These are phyloP conservation scores for Steinernema carpocapsae DNA, from an alignment of 2,888 invertebrate species.

Conservation along the genomic window DNA sequence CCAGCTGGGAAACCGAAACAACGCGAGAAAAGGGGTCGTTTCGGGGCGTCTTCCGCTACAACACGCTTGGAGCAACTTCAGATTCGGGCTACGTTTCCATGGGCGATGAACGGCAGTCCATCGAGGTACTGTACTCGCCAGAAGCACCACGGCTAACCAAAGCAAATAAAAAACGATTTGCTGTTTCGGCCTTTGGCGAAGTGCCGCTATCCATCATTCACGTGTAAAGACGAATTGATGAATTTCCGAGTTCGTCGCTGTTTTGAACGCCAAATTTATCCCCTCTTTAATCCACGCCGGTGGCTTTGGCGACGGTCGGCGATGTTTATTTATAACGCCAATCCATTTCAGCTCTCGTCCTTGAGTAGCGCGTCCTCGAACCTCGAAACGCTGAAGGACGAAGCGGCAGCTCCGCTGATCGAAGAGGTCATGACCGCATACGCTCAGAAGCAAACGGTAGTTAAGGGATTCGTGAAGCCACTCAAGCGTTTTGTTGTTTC, in stretches of 20 bases:
- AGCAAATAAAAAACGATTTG: background rate
- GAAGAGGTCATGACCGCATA: slow-evolving; percentile 25
- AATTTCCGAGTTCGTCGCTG: background rate
- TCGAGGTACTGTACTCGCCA: background rate
- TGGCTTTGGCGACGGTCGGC: background rate
- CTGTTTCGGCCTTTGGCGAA: background rate
- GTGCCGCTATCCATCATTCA: too few species aligned
- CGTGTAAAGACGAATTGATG: background rate
- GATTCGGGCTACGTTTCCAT: slow-evolving; percentile 52
- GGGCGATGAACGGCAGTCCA: slow-evolving; percentile 43
- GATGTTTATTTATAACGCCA: background rate
- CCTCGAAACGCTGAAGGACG: slow-evolving; percentile 18
- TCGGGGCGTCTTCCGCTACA: slow-evolving; percentile 28
- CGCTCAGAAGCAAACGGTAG: slow-evolving; percentile 12
- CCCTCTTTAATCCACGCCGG: background rate
- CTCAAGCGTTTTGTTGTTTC: background rate
- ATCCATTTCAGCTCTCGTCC: slow-evolving; percentile 25
- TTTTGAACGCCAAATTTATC: background rate
- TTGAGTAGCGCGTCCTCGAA: slow-evolving; percentile 25
- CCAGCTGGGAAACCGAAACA: slow-evolving; percentile 20
- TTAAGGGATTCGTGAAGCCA: background rate
- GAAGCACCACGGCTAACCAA: background rate
- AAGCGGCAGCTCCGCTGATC: slow-evolving; percentile 10
- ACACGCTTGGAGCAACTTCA: slow-evolving; percentile 23
- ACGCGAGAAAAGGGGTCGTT: slow-evolving; percentile 6